Base-by-base conservation (phyloP, 2,797 vertebrate genomes). In the Coluber constrictor region DNA sequence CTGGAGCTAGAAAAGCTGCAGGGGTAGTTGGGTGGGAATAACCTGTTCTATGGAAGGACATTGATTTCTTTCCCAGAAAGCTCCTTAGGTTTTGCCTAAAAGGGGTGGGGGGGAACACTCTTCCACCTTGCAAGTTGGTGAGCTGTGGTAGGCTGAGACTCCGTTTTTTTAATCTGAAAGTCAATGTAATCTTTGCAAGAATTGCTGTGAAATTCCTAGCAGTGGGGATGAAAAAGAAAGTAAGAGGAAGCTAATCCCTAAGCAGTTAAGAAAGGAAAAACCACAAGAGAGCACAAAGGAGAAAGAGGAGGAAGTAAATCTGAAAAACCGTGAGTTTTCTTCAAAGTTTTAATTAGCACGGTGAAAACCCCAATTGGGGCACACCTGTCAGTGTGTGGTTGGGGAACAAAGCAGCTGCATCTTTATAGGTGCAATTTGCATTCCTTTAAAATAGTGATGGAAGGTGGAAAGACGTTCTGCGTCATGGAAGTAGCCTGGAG, bases 121-220 rank as follows among this genome's bases (percentile, higher is more conserved):
- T 95, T 92, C 94, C 59, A 1, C 8, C 92, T 88, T 92, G 87
- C 96, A 94, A 74, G 97, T 96, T 97, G 97, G 97, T 91, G 91
- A 93, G 90, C 93, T 95, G 37, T 59, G 97, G 90, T 92, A 95
- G 93, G 92, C 94, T 83, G 93, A 95, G 96, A 95, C 59, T 90
- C 70, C 95, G 37, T 96, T 94, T 59, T 56, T 92, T 97, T 97
- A 59, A 59, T 96, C 92, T 94, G 93, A 61, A 96, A 94, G 96
- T 88, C 93, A 96, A 94, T 91, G 95, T 97, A 98, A 97, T 97
- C 97, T 96, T 90, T 93, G 90, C 70, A 96, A 96, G 95, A 96
- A 95, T 96, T 97, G 90, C 91, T 96, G 93, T 93, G 93, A 56
- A 97, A 95, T 96, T 95, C 94, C 94, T 43, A 91, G 87, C 70